These are phyloP conservation scores for Micrastur ruficollis DNA, from an alignment of 2,797 vertebrate genomes.

Conservation along the genomic window DNA sequence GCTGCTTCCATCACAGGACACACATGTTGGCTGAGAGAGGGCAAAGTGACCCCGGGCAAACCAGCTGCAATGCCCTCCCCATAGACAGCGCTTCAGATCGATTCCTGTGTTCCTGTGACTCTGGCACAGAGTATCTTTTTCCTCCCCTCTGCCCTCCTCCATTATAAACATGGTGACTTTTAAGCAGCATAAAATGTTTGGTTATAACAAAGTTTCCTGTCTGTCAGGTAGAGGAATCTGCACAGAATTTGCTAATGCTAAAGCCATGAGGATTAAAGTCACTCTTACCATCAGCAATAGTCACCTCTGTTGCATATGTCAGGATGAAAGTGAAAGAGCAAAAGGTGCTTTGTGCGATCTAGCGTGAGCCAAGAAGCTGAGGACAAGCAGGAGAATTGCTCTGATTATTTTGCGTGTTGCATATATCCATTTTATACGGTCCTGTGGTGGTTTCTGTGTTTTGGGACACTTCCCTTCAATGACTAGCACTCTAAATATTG, in stretches of 20 bases:
- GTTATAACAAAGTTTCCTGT: neutral
- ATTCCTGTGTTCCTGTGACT: neutral
- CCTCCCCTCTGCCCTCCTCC: fast-evolving
- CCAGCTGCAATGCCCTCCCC: neutral
- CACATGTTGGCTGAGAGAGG: fast-evolving
- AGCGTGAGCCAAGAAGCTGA: neutral
- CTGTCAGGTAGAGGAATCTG: neutral
- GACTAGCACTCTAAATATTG: neutral
- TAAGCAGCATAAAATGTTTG: neutral
- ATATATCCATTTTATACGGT: neutral
- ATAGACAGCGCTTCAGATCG: fast-evolving
- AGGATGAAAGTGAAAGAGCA: neutral
- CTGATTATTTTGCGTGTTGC: conserved; percentile 1
- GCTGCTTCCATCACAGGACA: no score
- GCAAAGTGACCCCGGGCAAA: neutral
- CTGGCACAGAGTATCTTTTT: neutral
- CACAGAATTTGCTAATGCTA: neutral
- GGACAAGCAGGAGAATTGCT: neutral
- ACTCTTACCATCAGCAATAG: neutral
- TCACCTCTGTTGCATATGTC: neutral
- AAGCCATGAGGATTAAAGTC: neutral
- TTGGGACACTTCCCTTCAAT: neutral
- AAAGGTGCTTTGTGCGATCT: neutral
- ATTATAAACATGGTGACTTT: neutral
- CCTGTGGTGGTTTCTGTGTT: neutral